Evolutionary conservation across 2,888 invertebrate genomes (phyloP).

Genomic region (Drosophila falleni): DNA sequence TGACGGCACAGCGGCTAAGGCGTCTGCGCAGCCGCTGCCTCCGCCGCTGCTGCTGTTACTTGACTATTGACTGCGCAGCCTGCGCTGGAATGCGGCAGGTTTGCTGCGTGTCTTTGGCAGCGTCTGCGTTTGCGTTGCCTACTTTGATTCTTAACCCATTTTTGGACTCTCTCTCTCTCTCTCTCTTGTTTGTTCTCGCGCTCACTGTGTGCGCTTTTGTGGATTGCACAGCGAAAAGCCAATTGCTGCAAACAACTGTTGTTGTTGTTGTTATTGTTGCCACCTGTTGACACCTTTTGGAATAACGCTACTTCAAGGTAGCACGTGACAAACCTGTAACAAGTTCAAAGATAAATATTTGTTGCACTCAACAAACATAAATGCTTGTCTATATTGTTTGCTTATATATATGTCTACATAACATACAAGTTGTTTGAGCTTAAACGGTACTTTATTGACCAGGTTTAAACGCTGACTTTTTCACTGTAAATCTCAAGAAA

Average conservation of each 20-base stretch:
- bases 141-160: conserved; percentile 74
- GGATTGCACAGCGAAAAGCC: conserved; percentile 34
- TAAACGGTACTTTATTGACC: conserved; percentile 8
- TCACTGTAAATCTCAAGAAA: too few relatives aligned
- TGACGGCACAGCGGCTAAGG: conserved; percentile 33
- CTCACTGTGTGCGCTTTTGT: conserved; percentile 2
- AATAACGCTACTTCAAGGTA: conserved; percentile 32
- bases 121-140: conserved; percentile 24
- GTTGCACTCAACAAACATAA: conserved; percentile 1
- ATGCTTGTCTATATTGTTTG: neutral
- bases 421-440: neutral
- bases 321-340: conserved; percentile 42
- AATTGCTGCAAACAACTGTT: conserved; percentile 34
- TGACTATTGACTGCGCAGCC: conserved; percentile 45
- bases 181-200: conserved; percentile 6
- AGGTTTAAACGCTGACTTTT: neutral
- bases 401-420: neutral
- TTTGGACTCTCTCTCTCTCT: conserved; percentile 32
- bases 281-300: conserved; percentile 40
- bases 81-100: conserved; percentile 69
- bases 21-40: conserved; percentile 59
- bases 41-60: conserved; percentile 25
- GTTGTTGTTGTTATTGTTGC: conserved; percentile 22
- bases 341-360: conserved; percentile 29
- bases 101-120: conserved; percentile 49